Conservation (phyloP, 2,797 vertebrate species). For the Apogon hyalosoma region DNA sequence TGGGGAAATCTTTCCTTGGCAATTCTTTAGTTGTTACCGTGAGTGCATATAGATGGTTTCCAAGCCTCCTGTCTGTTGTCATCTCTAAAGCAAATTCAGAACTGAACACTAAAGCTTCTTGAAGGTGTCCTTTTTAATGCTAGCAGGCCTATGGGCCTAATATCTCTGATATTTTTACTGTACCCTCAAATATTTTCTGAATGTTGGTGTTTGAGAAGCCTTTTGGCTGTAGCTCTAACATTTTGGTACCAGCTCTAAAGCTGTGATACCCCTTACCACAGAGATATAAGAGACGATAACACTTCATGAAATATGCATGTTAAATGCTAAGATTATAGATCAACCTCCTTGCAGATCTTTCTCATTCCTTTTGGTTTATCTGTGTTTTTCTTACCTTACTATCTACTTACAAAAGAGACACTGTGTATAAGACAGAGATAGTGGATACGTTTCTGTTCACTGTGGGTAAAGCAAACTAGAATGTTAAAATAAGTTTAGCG, state of each 20-base stretch:
- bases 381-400: conserved; percentile 21
- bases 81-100: conserved; percentile 47
- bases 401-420: conserved; percentile 19
- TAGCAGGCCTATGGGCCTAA: conserved; percentile 12
- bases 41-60: conserved; percentile 41
- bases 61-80: conserved; percentile 36
- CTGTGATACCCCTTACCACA: conserved; percentile 42
- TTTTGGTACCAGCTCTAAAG: conserved; percentile 26
- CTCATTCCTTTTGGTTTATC: conserved; percentile 21
- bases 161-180: too few species aligned
- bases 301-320: conserved; percentile 71
- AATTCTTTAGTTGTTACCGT: conserved; percentile 26
- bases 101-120: conserved; percentile 19
- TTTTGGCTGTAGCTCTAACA: conserved; percentile 3
- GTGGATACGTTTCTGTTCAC: conserved; percentile 11
- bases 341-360: conserved; percentile 12
- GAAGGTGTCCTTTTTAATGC: conserved; percentile 32
- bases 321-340: conserved; percentile 56
- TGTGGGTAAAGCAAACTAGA: conserved; percentile 15
- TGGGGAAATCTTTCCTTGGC: conserved; percentile 46
- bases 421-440: conserved; percentile 14
- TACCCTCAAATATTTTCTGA: conserved; percentile 17
- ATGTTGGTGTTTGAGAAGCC: not conserved
- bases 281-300: conserved; percentile 48
- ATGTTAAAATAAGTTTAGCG: conserved; percentile 19